Base-by-base conservation (phyloP, 1,140 invertebrate species). In the Heliothis virescens region DNA sequence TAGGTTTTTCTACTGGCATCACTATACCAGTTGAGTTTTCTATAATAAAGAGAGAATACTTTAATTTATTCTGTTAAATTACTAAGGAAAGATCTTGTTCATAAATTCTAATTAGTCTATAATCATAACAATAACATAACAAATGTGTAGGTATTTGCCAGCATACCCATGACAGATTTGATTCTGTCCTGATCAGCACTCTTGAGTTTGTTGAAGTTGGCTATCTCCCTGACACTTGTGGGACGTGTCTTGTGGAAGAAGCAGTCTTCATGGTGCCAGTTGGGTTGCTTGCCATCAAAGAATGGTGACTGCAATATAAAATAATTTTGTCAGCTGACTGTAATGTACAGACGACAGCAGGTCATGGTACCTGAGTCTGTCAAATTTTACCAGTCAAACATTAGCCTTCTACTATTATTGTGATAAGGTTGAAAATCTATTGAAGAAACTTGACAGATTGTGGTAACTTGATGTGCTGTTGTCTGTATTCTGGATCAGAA, bases 181-280 rank as follows among this genome's bases (percentile, higher is more conserved):
- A 99, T 96, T 82, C 96, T 96, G 84, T 98, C 95, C 94, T 99
- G 98, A 95, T 99, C 99, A 74, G 97, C 96, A 95, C 96, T 97
- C 80, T 97, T 96, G 47, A 99, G 94, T 73, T 96, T 96, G 90
- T 98, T 97, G 95, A 97, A 99, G 87, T 98, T 96, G 47, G 96
- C 96, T 89, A 99, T 98, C 79, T 99, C 98, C 67, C 96, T 96
- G 11, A 96, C 95, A 69, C 95, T 95, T 82, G 96, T 95, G 10
- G 98, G 97, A 15, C 96, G 96, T 86, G 97, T 97, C 91, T 97
- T 98, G 75, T 95, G 87, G 87, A 99, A 99, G 91, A 99, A 99
- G 90, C 99, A 99, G 2, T 95, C 95, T 76, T 96, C 95, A 95
- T 99, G 99, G 92, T 97, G 98, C 99, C 99, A 99, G 82, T 97